Percentiles rank a stretch among this genome's conserved stretches.
Evolutionary conservation across 2,113 vertebrate genomes (phyloP).

Genomic region (Charina bottae): DNA sequence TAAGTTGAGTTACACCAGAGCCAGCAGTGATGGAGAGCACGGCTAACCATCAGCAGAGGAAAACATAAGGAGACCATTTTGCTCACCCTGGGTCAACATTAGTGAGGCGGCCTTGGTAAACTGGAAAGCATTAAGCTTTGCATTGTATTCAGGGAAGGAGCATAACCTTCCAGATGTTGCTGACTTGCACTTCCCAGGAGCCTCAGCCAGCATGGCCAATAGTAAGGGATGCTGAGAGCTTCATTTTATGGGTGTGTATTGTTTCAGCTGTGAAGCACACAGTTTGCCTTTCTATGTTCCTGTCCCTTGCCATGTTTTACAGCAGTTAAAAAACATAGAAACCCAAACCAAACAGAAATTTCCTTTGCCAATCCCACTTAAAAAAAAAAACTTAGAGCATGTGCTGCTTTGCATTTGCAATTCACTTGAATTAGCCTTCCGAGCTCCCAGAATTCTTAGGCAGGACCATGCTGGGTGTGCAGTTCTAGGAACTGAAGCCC

Average conservation of each 20-base stretch:
- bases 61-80: not conserved
- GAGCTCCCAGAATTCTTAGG: too few species aligned
- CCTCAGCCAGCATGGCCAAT: not conserved
- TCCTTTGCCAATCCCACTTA: too few species aligned
- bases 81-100: not conserved
- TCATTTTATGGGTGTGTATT: not conserved
- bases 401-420: too few species aligned
- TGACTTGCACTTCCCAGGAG: not conserved
- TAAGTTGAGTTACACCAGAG: not conserved
- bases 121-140: not conserved
- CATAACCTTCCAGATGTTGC: not conserved
- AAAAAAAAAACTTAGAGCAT: too few species aligned
- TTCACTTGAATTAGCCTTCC: too few species aligned
- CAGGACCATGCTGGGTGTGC: too few species aligned
- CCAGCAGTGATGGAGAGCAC: not conserved
- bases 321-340: too few species aligned
- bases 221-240: not conserved
- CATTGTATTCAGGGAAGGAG: not conserved
- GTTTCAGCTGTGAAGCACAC: too few species aligned
- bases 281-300: too few species aligned
- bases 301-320: too few species aligned
- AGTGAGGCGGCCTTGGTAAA: not conserved
- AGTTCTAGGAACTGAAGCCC: too few species aligned
- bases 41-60: not conserved
- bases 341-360: too few species aligned